phyloP scores from a whole-genome alignment of 1,140 invertebrate species.

The Mizuhopecten yessoensis region DNA sequence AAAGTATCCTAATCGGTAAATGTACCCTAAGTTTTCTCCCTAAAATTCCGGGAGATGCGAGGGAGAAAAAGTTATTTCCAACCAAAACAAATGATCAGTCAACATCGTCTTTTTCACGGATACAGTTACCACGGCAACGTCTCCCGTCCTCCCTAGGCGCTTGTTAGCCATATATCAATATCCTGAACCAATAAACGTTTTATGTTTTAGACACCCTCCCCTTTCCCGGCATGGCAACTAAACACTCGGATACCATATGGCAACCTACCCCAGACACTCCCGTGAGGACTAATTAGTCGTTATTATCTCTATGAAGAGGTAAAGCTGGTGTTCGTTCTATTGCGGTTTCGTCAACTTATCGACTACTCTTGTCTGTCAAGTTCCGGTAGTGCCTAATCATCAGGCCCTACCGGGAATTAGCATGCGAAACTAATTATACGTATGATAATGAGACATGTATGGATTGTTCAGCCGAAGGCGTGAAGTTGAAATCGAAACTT shows the following conservation, averaged over 20 bases:
- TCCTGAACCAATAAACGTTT: neutral
- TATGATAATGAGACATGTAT: neutral
- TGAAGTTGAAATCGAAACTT: neutral
- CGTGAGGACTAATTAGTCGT: conserved; percentile 25
- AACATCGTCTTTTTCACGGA: neutral
- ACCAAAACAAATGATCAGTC: neutral
- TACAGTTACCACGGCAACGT: neutral
- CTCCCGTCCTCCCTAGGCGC: neutral
- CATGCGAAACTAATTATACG: neutral
- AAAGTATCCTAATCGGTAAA: no score
- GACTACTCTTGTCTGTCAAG: conserved; percentile 14
- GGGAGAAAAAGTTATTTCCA: neutral
- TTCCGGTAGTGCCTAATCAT: conserved; percentile 22
- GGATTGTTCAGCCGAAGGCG: neutral
- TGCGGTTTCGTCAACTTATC: conserved; percentile 21
- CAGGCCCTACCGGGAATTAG: neutral
- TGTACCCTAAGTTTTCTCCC: no score
- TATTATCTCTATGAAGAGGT: conserved; percentile 28
- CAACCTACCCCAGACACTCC: conserved; percentile 13
- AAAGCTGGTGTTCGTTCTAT: conserved; percentile 8
- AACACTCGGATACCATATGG: neutral
- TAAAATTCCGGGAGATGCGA: neutral
- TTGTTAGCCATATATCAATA: conserved; percentile 32
- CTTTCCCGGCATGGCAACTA: neutral
- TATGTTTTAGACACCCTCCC: conserved; percentile 23